phyloP scores from a whole-genome alignment of 2,888 invertebrate genomes.

The Latrodectus elegans region DNA sequence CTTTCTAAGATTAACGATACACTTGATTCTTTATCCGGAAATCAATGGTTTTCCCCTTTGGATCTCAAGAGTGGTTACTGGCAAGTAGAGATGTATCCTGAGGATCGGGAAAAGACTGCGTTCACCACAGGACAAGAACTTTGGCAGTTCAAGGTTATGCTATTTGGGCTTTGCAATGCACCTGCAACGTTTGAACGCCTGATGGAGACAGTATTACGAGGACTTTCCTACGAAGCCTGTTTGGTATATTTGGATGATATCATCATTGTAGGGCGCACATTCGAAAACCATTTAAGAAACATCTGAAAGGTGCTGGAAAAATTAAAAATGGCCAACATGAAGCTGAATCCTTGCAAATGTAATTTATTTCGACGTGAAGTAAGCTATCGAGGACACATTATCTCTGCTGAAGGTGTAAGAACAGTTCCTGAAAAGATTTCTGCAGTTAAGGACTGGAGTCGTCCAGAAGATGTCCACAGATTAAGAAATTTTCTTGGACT shows the following conservation, averaged over 20 bases:
- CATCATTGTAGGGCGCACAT: slow-evolving; percentile 1
- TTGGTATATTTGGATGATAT: neutral
- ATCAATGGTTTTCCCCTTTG: too few relatives aligned
- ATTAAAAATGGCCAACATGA: neutral
- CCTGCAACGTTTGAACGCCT: slow-evolving; percentile 5
- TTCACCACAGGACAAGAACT: too few relatives aligned
- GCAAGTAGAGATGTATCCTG: too few relatives aligned
- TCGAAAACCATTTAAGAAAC: neutral
- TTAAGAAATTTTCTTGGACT: too few relatives aligned
- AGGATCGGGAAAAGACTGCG: too few relatives aligned
- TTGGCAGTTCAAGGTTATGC: neutral
- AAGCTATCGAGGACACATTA: neutral
- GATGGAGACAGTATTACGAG: neutral
- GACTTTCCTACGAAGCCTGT: neutral
- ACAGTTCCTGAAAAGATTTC: neutral
- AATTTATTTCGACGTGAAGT: neutral
- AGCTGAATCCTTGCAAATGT: neutral
- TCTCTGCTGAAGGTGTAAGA: neutral
- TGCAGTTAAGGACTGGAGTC: too few relatives aligned
- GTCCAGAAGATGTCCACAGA: too few relatives aligned
- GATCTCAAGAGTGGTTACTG: too few relatives aligned
- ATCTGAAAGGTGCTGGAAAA: too few relatives aligned
- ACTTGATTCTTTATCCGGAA: too few relatives aligned
- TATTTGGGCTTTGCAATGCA: slow-evolving; percentile 7
- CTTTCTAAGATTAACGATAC: too few relatives aligned